phyloP scores from a whole-genome alignment of 2,113 vertebrate species.

The Platysternon megacephalum region DNA sequence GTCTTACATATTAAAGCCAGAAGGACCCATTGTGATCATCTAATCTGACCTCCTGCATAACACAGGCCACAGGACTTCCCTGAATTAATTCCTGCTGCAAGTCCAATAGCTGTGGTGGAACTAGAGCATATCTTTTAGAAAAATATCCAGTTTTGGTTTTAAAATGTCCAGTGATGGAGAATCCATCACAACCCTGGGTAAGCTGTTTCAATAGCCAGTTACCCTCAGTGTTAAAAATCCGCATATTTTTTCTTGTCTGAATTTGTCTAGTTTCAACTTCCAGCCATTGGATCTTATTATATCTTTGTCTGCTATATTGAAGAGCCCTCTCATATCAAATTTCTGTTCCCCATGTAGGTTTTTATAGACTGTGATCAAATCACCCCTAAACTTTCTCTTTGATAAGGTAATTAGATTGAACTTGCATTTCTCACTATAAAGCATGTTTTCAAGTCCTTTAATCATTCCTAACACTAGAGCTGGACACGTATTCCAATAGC shows the following conservation, averaged over 20 bases:
- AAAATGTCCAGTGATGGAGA: background rate
- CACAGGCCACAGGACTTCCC: background rate
- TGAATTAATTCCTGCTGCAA: background rate
- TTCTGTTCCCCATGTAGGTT: background rate
- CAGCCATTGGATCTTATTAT: background rate
- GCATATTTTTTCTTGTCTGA: background rate
- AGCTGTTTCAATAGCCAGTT: background rate
- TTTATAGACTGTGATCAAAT: background rate
- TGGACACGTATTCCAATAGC: background rate
- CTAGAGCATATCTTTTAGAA: background rate
- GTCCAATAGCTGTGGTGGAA: background rate
- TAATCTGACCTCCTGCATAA: background rate
- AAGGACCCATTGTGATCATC: background rate
- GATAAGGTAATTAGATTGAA: background rate
- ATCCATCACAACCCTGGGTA: background rate
- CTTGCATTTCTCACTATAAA: background rate
- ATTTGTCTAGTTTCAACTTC: background rate
- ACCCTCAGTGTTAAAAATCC: accelerated
- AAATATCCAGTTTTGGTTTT: accelerated
- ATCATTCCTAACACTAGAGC: background rate
- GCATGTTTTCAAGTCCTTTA: accelerated
- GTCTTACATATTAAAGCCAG: background rate
- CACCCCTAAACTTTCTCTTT: background rate
- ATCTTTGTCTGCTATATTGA: background rate
- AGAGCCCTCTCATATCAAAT: background rate